Evolutionary conservation across 2,797 vertebrate species (phyloP).

Genomic region (Pipistrellus pipistrellus): DNA sequence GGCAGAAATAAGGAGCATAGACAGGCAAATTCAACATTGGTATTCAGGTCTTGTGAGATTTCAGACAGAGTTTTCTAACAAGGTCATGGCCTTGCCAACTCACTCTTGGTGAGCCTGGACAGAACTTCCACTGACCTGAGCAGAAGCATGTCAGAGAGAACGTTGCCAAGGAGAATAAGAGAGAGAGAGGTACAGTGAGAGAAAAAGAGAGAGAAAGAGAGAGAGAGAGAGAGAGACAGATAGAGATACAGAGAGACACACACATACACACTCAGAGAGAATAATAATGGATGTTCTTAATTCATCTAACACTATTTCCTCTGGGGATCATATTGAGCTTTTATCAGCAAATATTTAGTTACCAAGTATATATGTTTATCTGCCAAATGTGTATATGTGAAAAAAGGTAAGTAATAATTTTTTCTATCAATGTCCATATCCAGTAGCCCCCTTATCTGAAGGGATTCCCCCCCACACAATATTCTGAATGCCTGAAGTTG

Average conservation of each 20-base stretch:
- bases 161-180: neutral
- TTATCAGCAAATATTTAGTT: neutral
- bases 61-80: constrained; percentile 75
- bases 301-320: neutral
- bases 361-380: neutral
- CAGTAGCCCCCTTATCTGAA: neutral
- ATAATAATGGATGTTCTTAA: rapidly evolving
- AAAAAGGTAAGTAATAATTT: neutral
- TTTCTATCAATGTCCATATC: neutral
- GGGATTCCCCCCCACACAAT: neutral
- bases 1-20: constrained; percentile 57
- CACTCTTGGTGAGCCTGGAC: neutral
- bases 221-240: neutral
- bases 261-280: no score
- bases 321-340: neutral
- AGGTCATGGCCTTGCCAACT: constrained; percentile 74
- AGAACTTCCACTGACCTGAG: constrained; percentile 38
- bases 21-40: neutral
- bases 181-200: neutral
- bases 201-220: neutral
- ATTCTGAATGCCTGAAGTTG: neutral
- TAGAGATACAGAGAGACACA: neutral
- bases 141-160: constrained; percentile 55
- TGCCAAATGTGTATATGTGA: neutral
- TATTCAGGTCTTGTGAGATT: constrained; percentile 75